These are phyloP conservation scores for Phaenicophaeus curvirostris DNA, from an alignment of 2,797 vertebrate genomes.

Conservation along the genomic window DNA sequence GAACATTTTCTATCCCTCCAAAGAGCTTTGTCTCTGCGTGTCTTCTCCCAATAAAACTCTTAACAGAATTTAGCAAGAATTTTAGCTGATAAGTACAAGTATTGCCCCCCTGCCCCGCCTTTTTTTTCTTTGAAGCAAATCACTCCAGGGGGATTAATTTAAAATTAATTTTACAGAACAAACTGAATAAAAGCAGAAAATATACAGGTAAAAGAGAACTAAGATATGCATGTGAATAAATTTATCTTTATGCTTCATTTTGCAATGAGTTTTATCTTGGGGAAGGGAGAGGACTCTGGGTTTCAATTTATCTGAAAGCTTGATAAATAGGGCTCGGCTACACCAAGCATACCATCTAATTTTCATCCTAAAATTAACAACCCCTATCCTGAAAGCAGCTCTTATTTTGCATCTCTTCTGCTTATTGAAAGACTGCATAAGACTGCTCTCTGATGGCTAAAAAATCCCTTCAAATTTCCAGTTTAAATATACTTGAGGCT, in stretches of 20 bases:
- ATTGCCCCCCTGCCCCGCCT: no score
- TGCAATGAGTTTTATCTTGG: neutral
- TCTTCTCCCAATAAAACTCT: neutral
- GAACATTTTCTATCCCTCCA: neutral
- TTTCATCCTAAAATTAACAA: neutral
- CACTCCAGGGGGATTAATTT: neutral
- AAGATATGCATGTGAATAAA: neutral
- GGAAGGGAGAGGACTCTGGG: neutral
- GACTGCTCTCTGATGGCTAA: neutral
- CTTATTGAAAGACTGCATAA: neutral
- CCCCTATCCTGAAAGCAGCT: neutral
- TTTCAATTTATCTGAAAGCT: neutral
- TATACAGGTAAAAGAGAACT: neutral
- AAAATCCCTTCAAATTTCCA: neutral
- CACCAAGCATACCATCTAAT: neutral
- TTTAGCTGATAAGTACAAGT: neutral
- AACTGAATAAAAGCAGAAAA: neutral
- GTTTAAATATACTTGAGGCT: neutral
- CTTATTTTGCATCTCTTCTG: neutral
- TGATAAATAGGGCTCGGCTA: neutral
- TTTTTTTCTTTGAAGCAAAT: neutral
- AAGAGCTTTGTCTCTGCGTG: neutral
- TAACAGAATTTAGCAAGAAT: neutral
- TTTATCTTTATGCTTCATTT: neutral
- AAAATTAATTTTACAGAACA: neutral